phyloP scores from a whole-genome alignment of 2,888 invertebrate species.

The Pterostichus madidus region DNA sequence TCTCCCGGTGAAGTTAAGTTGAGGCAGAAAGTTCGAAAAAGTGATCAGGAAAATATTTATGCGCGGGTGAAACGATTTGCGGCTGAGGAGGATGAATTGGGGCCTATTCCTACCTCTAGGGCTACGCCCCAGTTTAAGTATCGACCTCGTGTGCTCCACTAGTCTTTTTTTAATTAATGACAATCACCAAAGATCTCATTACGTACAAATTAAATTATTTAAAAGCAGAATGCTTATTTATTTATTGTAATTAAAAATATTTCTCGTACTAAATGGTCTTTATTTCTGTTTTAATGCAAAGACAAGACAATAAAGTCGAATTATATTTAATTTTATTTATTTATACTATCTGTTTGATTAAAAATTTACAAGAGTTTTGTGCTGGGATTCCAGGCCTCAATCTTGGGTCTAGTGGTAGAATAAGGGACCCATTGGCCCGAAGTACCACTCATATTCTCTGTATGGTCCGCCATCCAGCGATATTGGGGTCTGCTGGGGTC shows the following conservation, averaged over 20 bases:
- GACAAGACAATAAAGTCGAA: not conserved
- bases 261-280: not conserved
- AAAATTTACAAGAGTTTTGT: not conserved
- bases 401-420: constrained; percentile 91
- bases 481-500: constrained; percentile 88
- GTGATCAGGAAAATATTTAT: no score
- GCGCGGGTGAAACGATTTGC: not conserved
- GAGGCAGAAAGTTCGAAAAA: not conserved
- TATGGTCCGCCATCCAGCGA: constrained; percentile 92
- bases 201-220: not conserved
- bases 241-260: not conserved
- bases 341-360: no score
- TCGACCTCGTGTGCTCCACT: not conserved
- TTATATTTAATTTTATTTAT: not conserved
- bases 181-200: not conserved
- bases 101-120: not conserved
- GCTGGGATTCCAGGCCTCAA: constrained; percentile 89
- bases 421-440: constrained; percentile 92
- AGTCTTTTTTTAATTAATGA: no score
- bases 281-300: not conserved
- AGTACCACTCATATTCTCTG: constrained; percentile 92
- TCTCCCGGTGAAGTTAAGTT: not conserved
- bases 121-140: constrained; percentile 5
- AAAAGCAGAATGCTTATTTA: constrained; percentile 3
- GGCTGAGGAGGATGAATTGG: not conserved